Evolutionary conservation across 2,888 invertebrate species (phyloP).

Genomic region (Cephus spinipes): DNA sequence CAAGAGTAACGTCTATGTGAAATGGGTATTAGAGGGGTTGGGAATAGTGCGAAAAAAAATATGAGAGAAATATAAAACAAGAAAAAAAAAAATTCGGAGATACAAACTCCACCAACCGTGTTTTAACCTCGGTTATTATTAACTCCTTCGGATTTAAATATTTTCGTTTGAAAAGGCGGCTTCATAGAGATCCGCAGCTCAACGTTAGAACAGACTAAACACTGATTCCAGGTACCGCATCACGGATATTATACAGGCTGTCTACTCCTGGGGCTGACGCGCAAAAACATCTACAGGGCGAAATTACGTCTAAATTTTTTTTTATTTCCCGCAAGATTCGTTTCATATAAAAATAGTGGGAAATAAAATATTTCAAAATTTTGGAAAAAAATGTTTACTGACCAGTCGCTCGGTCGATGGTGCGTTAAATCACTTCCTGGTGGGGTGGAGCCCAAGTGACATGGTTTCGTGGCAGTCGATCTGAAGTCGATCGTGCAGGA

Average conservation of each 20-base stretch:
- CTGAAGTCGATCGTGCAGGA: conserved; percentile 4
- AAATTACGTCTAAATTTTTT: not conserved
- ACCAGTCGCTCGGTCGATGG: conserved; percentile 4
- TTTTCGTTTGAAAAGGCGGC: conserved; percentile 45
- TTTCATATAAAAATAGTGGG: not conserved
- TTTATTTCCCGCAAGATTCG: not conserved
- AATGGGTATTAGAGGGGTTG: not conserved
- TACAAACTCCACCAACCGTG: not conserved
- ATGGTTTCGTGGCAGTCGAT: not conserved
- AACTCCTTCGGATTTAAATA: conserved; percentile 48
- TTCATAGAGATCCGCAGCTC: conserved; percentile 21
- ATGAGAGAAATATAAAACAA: not conserved
- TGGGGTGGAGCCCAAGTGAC: not conserved
- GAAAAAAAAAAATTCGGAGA: not conserved
- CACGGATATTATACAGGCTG: conserved; percentile 6
- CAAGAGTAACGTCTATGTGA: not conserved
- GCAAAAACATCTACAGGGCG: not conserved
- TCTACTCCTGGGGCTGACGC: conserved; percentile 1
- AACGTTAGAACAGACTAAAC: conserved; percentile 51
- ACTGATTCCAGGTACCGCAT: conserved; percentile 53
- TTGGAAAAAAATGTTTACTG: not conserved
- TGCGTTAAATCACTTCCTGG: conserved; percentile 43
- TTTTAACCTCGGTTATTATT: conserved; percentile 40
- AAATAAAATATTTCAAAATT: not conserved
- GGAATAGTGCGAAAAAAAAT: not conserved